Conservation (phyloP, 2,888 invertebrate species). For the Torymus aiolomorphi region DNA sequence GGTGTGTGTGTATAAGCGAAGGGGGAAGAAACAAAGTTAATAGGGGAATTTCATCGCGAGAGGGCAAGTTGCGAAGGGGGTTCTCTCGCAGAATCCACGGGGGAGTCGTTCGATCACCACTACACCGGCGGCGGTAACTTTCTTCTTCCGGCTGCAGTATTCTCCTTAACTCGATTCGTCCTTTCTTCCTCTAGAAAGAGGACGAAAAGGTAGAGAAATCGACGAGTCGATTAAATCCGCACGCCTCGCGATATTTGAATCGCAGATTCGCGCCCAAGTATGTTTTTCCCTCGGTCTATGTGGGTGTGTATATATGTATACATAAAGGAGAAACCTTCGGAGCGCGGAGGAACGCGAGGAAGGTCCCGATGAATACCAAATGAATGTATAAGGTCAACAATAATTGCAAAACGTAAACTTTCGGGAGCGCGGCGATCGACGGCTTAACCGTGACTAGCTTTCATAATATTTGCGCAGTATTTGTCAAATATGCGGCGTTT, state of each 20-base stretch:
- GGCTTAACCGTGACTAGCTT: no score
- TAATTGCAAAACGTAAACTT: background rate
- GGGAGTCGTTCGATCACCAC: constrained; percentile 21
- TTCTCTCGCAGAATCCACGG: background rate
- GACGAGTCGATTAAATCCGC: background rate
- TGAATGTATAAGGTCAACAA: background rate
- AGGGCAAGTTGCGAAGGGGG: background rate
- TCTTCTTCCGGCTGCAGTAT: background rate
- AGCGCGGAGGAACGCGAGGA: no score
- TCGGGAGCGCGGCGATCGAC: background rate
- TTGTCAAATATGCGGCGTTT: no score
- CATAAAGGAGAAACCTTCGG: no score
- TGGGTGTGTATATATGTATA: no score
- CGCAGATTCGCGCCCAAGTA: no score
- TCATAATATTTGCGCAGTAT: no score
- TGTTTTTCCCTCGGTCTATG: no score
- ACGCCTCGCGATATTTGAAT: background rate
- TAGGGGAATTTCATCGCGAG: constrained; percentile 7
- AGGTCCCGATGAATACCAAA: background rate
- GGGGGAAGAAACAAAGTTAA: background rate
- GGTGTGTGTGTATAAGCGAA: no score
- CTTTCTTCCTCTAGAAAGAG: background rate
- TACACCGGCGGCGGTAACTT: background rate
- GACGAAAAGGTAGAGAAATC: background rate
- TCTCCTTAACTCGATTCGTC: constrained; percentile 11